A percentile compares a stretch with the other conserved stretches of the same genome.
Evolutionary conservation across 1,140 invertebrate genomes (phyloP).

Genomic region (Drosophila saltans): DNA sequence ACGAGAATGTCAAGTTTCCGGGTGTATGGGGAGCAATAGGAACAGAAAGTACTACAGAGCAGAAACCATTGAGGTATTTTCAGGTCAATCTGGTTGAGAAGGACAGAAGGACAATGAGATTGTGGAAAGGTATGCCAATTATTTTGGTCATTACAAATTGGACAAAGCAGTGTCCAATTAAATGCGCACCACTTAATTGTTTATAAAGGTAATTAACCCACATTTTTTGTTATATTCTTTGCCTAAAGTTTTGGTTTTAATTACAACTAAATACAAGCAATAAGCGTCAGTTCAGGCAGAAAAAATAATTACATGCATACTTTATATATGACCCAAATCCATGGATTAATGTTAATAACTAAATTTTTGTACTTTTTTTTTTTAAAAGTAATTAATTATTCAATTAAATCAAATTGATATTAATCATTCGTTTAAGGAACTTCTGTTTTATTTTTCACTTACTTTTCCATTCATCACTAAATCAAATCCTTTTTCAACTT

Average conservation of each 20-base stretch:
- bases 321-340: constrained; percentile 4
- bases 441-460: neutral
- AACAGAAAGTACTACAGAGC: constrained; percentile 17
- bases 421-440: constrained; percentile 1
- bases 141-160: constrained; percentile 25
- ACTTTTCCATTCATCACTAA: neutral
- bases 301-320: constrained; percentile 17
- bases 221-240: constrained; percentile 26
- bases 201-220: constrained; percentile 50
- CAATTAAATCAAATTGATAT: neutral
- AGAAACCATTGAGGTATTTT: constrained; percentile 34
- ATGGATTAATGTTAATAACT: constrained; percentile 1
- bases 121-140: constrained; percentile 36
- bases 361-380: neutral
- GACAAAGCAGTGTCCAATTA: constrained; percentile 27
- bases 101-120: neutral
- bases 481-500: neutral
- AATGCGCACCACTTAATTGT: constrained; percentile 54
- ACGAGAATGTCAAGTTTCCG: constrained; percentile 58
- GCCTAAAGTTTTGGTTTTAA: neutral
- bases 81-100: constrained; percentile 6
- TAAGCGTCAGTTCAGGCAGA: neutral
- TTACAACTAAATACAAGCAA: constrained; percentile 7
- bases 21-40: constrained; percentile 52
- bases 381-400: neutral